Base-by-base conservation (phyloP, 2,888 invertebrate genomes). In the Galeruca laticollis region DNA sequence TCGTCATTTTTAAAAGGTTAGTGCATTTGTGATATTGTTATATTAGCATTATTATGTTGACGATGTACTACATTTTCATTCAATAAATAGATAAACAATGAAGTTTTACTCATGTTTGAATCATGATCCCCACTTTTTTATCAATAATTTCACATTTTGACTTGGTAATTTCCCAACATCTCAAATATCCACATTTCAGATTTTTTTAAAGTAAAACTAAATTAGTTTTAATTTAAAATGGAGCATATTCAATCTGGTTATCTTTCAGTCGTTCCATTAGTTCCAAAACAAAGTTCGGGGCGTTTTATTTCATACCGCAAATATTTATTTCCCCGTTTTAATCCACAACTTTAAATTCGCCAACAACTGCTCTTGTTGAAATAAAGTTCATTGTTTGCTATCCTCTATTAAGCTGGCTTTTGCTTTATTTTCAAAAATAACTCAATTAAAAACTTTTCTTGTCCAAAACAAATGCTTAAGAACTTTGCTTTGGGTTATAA, bases 401-500 rank as follows among this genome's bases (percentile, higher is more conserved):
- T 56, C 59, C 37, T 63, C 51, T 52, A 43, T 52, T 63, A 69
- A 47, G 5, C 40, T 15, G 43, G 35, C 21, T 52, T 26, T 3
- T 26, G 20, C 18, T 66, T 59, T 70, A 70, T 73, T 68, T 69
- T 70, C 18, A 68, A 70, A 73, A 74, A 74, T 70, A 66, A 70
- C 66, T 68, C 62, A 66, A 68, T 68, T 70, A 75, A 73, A 75
- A 75, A 72, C 60, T 75, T 76, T 69, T 61, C 47, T 15, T 33
- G 56, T 8, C 59, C n/a, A 20, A 56, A 59, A 70, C 70, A 67
- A 70, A 67, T 54, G 67, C 51, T 43, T 40, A 59, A 63, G 57
- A 59, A 59, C 51, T 67, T 43, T 76, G 73, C 73, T 70, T 67
- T 70, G 73, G 73, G 73, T 73, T 68, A 73, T 76, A 72, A 75